Evolutionary conservation across 1,140 invertebrate species (phyloP).

Genomic region (Cydia splendana): DNA sequence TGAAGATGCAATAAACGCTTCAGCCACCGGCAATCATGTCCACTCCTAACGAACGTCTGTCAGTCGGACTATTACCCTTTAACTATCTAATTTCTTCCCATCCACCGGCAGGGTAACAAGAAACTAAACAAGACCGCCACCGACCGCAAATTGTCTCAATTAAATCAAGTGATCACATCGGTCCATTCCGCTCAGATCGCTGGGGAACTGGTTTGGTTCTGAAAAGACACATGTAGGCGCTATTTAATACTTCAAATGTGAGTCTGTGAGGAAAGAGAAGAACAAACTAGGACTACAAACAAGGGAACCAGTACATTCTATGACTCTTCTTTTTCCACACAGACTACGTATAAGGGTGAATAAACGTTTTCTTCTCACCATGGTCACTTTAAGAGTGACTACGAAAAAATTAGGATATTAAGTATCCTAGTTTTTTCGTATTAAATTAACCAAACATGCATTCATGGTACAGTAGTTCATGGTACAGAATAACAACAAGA

Average conservation of each 20-base stretch:
- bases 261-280: no score
- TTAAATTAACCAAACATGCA: no score
- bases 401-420: no score
- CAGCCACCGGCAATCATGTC: not conserved
- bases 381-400: no score
- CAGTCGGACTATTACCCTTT: conserved; percentile 7
- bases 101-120: conserved; percentile 8
- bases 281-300: no score
- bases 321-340: no score
- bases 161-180: conserved; percentile 61
- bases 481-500: no score
- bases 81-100: conserved; percentile 15
- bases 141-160: conserved; percentile 63
- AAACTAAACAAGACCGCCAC: conserved; percentile 37
- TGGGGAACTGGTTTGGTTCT: conserved; percentile 18
- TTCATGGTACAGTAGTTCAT: no score
- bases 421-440: no score
- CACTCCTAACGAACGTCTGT: conserved; percentile 4
- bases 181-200: conserved; percentile 35
- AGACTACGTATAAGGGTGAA: no score
- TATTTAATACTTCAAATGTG: conserved; percentile 18
- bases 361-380: no score
- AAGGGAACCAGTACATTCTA: no score
- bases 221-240: conserved; percentile 27
- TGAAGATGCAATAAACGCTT: not conserved